Evolutionary conservation across 2,113 vertebrate genomes (phyloP).

Genomic region (Pseudopodoces humilis): DNA sequence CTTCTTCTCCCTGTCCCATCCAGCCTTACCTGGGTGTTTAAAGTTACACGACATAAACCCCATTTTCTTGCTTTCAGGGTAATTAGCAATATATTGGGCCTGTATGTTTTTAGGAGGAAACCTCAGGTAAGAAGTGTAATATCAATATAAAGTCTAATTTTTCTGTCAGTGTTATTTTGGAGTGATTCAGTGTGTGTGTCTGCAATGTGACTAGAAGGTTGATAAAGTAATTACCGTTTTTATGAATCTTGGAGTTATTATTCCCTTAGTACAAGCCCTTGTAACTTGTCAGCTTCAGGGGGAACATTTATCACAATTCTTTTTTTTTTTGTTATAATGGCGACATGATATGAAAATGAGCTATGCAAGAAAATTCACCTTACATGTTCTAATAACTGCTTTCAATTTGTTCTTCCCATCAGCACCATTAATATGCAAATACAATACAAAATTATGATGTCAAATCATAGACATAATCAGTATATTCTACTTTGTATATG

Average conservation of each 20-base stretch:
- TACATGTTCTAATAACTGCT: conserved; percentile 39
- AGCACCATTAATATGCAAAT: conserved; percentile 41
- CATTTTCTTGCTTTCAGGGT: not conserved
- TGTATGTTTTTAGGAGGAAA: not conserved
- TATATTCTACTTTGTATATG: not conserved
- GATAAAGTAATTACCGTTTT: conserved; percentile 69
- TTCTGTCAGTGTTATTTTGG: conserved; percentile 18
- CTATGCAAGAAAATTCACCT: conserved; percentile 44
- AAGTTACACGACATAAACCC: not conserved
- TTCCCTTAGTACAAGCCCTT: conserved; percentile 62
- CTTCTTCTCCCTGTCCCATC: not conserved
- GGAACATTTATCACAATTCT: conserved; percentile 47
- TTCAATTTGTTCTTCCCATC: conserved; percentile 48
- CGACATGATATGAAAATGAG: conserved; percentile 42
- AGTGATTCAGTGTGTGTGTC: conserved; percentile 44
- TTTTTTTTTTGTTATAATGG: conserved; percentile 22
- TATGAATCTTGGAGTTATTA: conserved; percentile 70
- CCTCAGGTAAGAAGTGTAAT: not conserved
- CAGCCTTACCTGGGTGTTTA: not conserved
- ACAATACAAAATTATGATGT: not conserved
- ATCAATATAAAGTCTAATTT: conserved; percentile 10
- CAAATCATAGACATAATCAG: not conserved
- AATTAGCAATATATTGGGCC: not conserved
- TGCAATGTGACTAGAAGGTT: conserved; percentile 65
- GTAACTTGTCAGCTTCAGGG: conserved; percentile 60